These are phyloP conservation scores for western clawed frog (Xenopus tropicalis) DNA, from an alignment of 2,113 vertebrate genomes.

Conservation along the genomic window UCB_Xtro_10.0 CM004445.2:128425001-128425500, in stretches of 20 bases:
- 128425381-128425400: constrained; percentile 32
- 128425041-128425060: constrained; percentile 55
- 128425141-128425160: constrained; percentile 47
- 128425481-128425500: constrained; percentile 18
- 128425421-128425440: constrained; percentile 32
- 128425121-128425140: constrained; percentile 45
- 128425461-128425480: constrained; percentile 2
- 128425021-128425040: constrained; percentile 53
- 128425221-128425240: constrained; percentile 42
- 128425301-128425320: constrained; percentile 8
- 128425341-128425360: constrained; percentile 38
- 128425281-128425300: constrained; percentile 13
- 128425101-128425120: background rate
- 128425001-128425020: constrained; percentile 33
- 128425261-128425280: constrained; percentile 20
- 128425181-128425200: constrained; percentile 51
- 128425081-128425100: constrained; percentile 29
- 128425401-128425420: constrained; percentile 31
- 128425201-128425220: constrained; percentile 40
- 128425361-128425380: constrained; percentile 48
- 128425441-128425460: constrained; percentile 23
- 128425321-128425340: constrained; percentile 28
- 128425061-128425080: constrained; percentile 51
- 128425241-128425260: constrained; percentile 46
- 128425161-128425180: constrained; percentile 47